Evolutionary conservation across 2,113 vertebrate genomes (phyloP).

Genomic region (Macheiramphus alcinus): DNA sequence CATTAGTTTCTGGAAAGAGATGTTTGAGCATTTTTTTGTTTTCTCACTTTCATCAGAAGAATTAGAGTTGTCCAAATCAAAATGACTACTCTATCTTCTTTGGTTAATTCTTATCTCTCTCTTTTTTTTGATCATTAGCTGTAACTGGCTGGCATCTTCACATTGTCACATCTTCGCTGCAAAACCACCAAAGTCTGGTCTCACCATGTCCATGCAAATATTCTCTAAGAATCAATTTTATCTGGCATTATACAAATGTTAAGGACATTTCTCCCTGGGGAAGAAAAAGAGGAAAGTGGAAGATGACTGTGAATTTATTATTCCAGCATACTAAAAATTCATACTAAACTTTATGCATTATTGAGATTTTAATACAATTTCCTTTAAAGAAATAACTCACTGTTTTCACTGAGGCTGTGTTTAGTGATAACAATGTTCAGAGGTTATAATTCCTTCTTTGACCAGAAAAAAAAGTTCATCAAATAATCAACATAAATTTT

Average conservation of each 20-base stretch:
- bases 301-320: not conserved
- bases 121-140: accelerated
- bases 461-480: not conserved
- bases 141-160: not conserved
- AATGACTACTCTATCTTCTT: accelerated
- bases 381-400: not conserved
- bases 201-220: not conserved
- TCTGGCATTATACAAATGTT: not conserved
- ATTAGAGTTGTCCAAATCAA: not conserved
- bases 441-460: not conserved
- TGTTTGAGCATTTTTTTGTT: not conserved
- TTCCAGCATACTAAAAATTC: not conserved
- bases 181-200: not conserved
- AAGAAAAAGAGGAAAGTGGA: not conserved
- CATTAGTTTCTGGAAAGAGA: not conserved
- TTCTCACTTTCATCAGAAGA: not conserved
- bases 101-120: not conserved
- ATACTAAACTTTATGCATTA: not conserved
- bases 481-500: not conserved
- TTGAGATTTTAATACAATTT: not conserved
- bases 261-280: not conserved
- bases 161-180: not conserved
- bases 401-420: not conserved
- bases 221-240: not conserved
- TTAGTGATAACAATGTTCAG: not conserved